Percentiles rank a stretch among this genome's conserved stretches.
These are phyloP conservation scores for Myotis lucifugus DNA, from an alignment of 2,113 vertebrate species.

Conservation along the genomic window DNA sequence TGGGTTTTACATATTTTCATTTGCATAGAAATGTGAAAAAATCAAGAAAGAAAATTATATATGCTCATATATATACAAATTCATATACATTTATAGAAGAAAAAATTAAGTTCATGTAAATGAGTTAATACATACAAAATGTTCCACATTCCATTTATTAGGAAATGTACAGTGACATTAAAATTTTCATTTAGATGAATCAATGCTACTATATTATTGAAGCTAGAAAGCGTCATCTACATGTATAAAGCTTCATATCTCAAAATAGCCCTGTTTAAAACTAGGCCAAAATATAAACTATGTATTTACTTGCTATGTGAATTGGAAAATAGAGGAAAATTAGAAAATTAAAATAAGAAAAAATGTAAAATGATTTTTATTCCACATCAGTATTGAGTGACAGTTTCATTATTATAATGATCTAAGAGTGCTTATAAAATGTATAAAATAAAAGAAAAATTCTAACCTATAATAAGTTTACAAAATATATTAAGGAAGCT, in stretches of 20 bases:
- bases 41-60: background rate
- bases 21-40: slow-evolving; percentile 2
- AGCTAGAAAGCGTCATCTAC: background rate
- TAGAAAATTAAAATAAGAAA: background rate
- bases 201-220: background rate
- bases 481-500: background rate
- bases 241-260: background rate
- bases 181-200: slow-evolving; percentile 42
- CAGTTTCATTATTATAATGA: background rate
- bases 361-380: background rate
- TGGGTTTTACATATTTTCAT: background rate
- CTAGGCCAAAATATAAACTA: background rate
- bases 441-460: background rate
- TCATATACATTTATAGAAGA: background rate
- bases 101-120: slow-evolving; percentile 6
- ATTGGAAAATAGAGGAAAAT: background rate
- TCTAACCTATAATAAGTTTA: background rate
- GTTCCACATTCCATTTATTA: slow-evolving; percentile 17
- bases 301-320: background rate
- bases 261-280: background rate
- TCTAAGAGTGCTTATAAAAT: background rate
- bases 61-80: background rate
- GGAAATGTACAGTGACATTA: slow-evolving; percentile 59
- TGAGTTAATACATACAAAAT: slow-evolving; percentile 22
- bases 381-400: background rate